These are phyloP conservation scores for Leptopilina clavipes DNA, from an alignment of 1,140 invertebrate species.

Conservation along the genomic window DNA sequence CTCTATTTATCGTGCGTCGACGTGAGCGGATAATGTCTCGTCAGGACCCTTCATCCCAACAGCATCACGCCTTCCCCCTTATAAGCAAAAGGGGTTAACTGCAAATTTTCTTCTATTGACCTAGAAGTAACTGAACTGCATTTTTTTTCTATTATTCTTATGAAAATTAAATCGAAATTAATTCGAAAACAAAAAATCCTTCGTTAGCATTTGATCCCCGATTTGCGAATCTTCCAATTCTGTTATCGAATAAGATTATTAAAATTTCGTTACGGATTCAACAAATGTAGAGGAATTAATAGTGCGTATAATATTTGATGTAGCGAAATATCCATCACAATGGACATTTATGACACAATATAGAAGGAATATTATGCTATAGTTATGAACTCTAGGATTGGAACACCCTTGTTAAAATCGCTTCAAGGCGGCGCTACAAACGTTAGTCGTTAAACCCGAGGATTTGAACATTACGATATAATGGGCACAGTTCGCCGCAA, in stretches of 20 bases:
- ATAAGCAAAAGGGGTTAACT: neutral
- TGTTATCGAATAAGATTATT: no score
- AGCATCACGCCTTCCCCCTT: conserved; percentile 1
- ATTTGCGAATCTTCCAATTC: no score
- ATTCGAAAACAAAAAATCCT: no score
- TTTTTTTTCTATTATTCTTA: no score
- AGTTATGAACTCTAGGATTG: conserved; percentile 43
- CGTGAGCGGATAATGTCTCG: conserved; percentile 50
- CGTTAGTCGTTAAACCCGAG: conserved; percentile 43
- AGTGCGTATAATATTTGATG: neutral
- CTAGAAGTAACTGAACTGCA: no score
- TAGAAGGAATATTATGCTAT: conserved; percentile 36
- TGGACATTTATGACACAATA: neutral
- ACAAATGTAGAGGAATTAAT: neutral
- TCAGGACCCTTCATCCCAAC: conserved; percentile 10
- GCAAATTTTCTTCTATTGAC: neutral
- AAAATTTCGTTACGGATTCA: neutral
- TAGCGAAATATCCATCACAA: neutral
- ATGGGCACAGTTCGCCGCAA: conserved; percentile 35
- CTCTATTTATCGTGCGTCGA: conserved; percentile 52
- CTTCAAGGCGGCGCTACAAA: conserved; percentile 43
- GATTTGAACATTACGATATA: conserved; percentile 42
- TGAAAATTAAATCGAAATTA: no score
- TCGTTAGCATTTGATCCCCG: no score
- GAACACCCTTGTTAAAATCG: conserved; percentile 32